Conservation (phyloP, 2,888 invertebrate genomes). For the Cheilosia urbana region DNA sequence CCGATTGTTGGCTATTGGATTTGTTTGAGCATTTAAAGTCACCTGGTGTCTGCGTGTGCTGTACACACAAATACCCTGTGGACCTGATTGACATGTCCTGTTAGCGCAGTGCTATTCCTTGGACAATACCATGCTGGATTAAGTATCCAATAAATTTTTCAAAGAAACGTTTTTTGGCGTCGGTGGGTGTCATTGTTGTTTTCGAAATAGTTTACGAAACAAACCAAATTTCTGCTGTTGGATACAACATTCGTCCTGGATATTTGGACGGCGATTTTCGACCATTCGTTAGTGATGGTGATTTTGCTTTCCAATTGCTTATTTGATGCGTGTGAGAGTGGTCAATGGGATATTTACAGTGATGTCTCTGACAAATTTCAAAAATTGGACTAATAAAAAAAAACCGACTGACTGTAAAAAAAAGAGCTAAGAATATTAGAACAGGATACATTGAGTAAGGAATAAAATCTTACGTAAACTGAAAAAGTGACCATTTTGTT, state of each 20-base stretch:
- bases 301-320: constrained; percentile 49
- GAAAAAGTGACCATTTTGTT: too few species aligned
- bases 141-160: constrained; percentile 69
- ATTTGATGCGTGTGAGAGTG: constrained; percentile 13
- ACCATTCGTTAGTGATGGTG: constrained; percentile 37
- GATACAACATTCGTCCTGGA: not conserved
- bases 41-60: constrained; percentile 54
- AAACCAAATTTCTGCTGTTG: constrained; percentile 42
- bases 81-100: constrained; percentile 69
- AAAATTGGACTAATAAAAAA: too few species aligned
- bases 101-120: constrained; percentile 64
- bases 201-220: constrained; percentile 55
- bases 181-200: constrained; percentile 12
- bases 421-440: too few species aligned
- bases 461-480: too few species aligned
- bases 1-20: constrained; percentile 61
- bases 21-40: constrained; percentile 71
- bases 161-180: constrained; percentile 49
- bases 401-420: too few species aligned
- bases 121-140: constrained; percentile 63
- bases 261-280: constrained; percentile 15
- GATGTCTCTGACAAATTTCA: too few species aligned
- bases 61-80: constrained; percentile 3
- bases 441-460: too few species aligned
- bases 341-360: constrained; percentile 2